Evolutionary conservation across 1,140 invertebrate species (phyloP), one percentile per base, ranked within the genome.

Genomic region (Grapholita molesta): DNA sequence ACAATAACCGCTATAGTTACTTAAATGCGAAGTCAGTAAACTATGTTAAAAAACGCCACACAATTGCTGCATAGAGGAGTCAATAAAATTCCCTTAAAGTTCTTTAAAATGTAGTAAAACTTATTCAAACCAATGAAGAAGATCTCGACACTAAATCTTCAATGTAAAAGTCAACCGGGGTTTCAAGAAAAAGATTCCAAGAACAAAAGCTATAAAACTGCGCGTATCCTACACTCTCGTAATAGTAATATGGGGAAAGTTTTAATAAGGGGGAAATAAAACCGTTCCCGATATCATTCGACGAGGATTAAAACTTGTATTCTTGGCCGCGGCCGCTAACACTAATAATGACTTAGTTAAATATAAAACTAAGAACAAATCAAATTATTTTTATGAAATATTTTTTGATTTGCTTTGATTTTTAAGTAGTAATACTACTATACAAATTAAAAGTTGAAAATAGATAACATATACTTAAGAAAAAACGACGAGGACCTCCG

Each of bases 181-280:
- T 15, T 18, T n/a, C 55, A 61, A 61, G 55, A 32, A 61, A 61
- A 61, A 61, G 55, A 61, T 61, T 61, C 55, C 55, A 30, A 61
- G 55, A 61, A 61, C 55, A 61, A 61, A 61, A 61, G 55, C 55
- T 28, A 61, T 61, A 61, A 61, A 57, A 61, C 12, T 25, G 55
- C 53, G 53, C 55, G 55, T 28, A 61, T 61, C 55, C 18, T 28
- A 48, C 4, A 15, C 42, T 48, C 42, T 48, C 42, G 55, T 61
- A 61, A 61, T 61, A 61, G 55, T 61, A 61, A 61, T 61, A 61
- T 61, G 25, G 55, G 55, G 25, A 61, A 61, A 61, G n/a, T 25
- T 61, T 57, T 61, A 28, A 61, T 28, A 28, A 61, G 25, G 55
- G 55, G 55, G 55, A 61, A 30, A 61, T 61, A 61, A 61, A 61